These are phyloP conservation scores for Liasis olivaceus DNA, from an alignment of 2,797 vertebrate species.

Conservation along the genomic window DNA sequence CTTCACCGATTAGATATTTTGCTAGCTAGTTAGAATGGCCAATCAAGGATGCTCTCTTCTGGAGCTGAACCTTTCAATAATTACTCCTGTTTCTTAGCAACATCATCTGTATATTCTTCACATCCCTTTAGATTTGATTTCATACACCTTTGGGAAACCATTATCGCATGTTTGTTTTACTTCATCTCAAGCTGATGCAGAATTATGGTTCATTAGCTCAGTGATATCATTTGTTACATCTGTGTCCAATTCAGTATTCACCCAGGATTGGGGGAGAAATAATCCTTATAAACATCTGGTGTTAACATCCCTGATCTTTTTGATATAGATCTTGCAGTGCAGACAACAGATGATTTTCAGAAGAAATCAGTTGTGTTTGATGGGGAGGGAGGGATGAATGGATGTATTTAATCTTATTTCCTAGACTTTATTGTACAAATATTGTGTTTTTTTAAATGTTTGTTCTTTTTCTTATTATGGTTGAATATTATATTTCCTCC, in stretches of 20 bases:
- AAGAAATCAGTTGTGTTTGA: neutral
- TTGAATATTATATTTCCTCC: neutral
- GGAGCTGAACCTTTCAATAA: constrained; percentile 1
- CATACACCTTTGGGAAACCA: constrained; percentile 17
- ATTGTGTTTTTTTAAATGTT: neutral
- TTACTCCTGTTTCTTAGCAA: constrained; percentile 19
- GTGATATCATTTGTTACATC: neutral
- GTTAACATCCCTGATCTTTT: neutral
- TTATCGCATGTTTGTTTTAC: constrained; percentile 26
- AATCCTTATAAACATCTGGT: neutral
- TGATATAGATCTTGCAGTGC: neutral
- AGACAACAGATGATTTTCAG: neutral
- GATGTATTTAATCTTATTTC: neutral
- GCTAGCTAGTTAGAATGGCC: neutral
- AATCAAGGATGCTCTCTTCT: constrained; percentile 6
- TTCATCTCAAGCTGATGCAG: fast-evolving
- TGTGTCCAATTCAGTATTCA: constrained; percentile 22
- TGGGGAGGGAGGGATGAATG: neutral
- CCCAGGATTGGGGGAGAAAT: neutral
- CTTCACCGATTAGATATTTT: neutral
- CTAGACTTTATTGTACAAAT: neutral
- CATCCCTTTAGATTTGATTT: constrained; percentile 11
- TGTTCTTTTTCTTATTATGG: neutral
- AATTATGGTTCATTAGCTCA: neutral
- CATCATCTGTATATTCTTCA: constrained; percentile 13